Conservation (phyloP, 2,797 vertebrate genomes). For the Danio choprae region DNA sequence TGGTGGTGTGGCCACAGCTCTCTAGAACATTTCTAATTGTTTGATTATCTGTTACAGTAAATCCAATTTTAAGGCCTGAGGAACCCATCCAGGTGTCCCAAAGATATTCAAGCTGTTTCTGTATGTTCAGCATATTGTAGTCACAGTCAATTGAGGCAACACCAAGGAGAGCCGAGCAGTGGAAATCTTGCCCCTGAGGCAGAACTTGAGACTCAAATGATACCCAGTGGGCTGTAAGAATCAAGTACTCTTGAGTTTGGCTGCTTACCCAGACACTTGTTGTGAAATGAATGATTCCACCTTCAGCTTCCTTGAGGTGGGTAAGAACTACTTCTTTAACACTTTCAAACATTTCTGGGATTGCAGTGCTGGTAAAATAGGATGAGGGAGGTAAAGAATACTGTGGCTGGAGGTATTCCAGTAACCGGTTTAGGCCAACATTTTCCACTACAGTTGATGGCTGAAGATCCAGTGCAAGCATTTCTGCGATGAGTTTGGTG, state of each 20-base stretch:
- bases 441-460: slow-evolving; percentile 95
- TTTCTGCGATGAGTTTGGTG: slow-evolving; percentile 95
- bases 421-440: slow-evolving; percentile 90
- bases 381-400: slow-evolving; percentile 92
- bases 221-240: slow-evolving; percentile 96
- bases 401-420: slow-evolving; percentile 94
- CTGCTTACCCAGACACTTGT: slow-evolving; percentile 95
- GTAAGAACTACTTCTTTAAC: slow-evolving; percentile 90
- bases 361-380: slow-evolving; percentile 95
- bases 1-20: slow-evolving; percentile 86
- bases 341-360: slow-evolving; percentile 94
- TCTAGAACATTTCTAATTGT: slow-evolving; percentile 87
- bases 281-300: slow-evolving; percentile 94
- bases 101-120: slow-evolving; percentile 94
- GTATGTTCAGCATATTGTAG: slow-evolving; percentile 88
- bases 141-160: slow-evolving; percentile 94
- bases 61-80: slow-evolving; percentile 90
- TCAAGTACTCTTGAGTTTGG: slow-evolving; percentile 95
- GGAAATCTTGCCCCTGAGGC: slow-evolving; percentile 91
- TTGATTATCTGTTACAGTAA: slow-evolving; percentile 92
- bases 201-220: slow-evolving; percentile 88
- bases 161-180: slow-evolving; percentile 92
- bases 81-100: slow-evolving; percentile 97
- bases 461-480: slow-evolving; percentile 99
- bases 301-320: slow-evolving; percentile 93